Evolutionary conservation across 2,888 invertebrate genomes (phyloP), one percentile per base, ranked within the genome.

Genomic region (Pristionchus fissidentatus): DNA sequence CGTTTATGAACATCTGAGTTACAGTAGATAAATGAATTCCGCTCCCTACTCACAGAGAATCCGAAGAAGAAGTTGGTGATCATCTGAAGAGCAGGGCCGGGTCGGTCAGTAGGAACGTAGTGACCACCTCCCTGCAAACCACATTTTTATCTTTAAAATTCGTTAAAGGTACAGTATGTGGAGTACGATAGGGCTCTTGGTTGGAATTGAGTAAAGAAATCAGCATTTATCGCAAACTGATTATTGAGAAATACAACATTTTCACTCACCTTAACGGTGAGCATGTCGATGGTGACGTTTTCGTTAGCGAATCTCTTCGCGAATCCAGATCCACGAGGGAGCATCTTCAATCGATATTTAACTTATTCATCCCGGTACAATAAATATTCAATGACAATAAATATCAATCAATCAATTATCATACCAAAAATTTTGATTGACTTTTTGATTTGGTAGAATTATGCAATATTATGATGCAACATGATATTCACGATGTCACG

Each of bases 81-180:
- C 86, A 91, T 85, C 84, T 91, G 90, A 43, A 91, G 87, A 29
- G 89, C 87, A 66, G 90, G 91, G 0, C 87, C 90, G 26, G 91
- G 89, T 35, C 91, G 83, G 78, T 90, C 89, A 70, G 85, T 87
- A 35, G 90, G 90, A 2, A 90, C 88, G 84, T 88, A 85, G 80
- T 89, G 89, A 35, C 89, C 89, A 10, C 86, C 89, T 62, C 89
- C 86, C 86, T 86, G 60, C 22, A 86, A 43, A 52, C 43, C 83
- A 35, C 10, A 32, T 32, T 29, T 19, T n/a, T 19, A 73, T n/a
- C 3, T 55, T 38, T 55, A 22, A 38, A 35, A 19, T 57, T 41
- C 19, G 13, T 60, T 35, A 55, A 60, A 60, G n/a, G n/a, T n/a
- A n/a, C n/a, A n/a, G n/a, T 10, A 10, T 19, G 49, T 49, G 10